Evolutionary conservation across 2,797 vertebrate genomes (phyloP).

Genomic region (Lepus townsendii): DNA sequence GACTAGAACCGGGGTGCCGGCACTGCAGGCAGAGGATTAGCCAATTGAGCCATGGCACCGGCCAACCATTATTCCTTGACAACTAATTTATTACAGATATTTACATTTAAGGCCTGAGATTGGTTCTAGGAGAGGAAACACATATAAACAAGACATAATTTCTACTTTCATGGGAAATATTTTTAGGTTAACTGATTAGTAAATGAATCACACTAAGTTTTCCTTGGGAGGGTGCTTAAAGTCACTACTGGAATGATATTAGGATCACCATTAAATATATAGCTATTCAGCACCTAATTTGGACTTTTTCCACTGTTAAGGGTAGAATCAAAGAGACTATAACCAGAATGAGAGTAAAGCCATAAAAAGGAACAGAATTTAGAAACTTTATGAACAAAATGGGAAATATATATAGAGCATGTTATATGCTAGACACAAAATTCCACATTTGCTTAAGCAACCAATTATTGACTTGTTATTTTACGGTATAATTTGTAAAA

Average conservation of each 20-base stretch:
- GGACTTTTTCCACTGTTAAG: neutral
- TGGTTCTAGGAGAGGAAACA: constrained; percentile 49
- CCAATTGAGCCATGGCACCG: too few relatives aligned
- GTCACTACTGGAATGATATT: constrained; percentile 2
- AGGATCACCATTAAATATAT: neutral
- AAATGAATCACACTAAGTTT: constrained; percentile 51
- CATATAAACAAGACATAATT: constrained; percentile 68
- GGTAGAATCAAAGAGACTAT: neutral
- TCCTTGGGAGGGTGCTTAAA: constrained; percentile 25
- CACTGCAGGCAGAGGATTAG: too few relatives aligned
- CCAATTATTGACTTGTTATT: constrained; percentile 16
- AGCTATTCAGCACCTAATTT: neutral
- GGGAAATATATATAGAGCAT: neutral
- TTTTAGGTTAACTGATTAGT: constrained; percentile 66
- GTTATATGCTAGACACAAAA: neutral
- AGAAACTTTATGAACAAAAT: constrained; percentile 13
- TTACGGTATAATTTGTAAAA: neutral
- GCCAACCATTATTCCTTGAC: constrained; percentile 62
- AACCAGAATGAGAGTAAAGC: neutral
- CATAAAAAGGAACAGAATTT: neutral
- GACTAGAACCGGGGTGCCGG: too few relatives aligned
- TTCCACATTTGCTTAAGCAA: neutral
- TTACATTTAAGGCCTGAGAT: constrained; percentile 36
- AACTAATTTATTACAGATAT: constrained; percentile 70
- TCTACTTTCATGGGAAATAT: constrained; percentile 66